Conservation (phyloP, 2,888 invertebrate genomes). For the Andrena marginata region DNA sequence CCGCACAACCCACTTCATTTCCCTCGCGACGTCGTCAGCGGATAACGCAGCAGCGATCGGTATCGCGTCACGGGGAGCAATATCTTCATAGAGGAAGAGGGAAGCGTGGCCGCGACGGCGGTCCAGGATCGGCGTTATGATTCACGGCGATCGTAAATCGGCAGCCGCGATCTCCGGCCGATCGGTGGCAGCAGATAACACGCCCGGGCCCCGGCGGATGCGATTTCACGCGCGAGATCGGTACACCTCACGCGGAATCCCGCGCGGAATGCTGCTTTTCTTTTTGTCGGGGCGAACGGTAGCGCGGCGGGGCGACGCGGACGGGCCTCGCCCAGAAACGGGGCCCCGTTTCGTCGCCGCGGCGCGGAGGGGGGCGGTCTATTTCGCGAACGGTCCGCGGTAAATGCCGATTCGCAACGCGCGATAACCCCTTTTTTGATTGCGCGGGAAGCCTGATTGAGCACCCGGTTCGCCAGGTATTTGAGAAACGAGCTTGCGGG, state of each 20-base stretch:
- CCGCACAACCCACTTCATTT: not conserved
- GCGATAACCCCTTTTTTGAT: slow-evolving; percentile 34
- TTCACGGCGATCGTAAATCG: slow-evolving; percentile 65
- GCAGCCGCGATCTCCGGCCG: slow-evolving; percentile 48
- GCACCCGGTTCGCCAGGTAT: slow-evolving; percentile 24
- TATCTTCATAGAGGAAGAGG: slow-evolving; percentile 49
- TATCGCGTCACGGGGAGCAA: slow-evolving; percentile 30
- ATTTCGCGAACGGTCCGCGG: slow-evolving; percentile 38
- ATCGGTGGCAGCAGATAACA: slow-evolving; percentile 63
- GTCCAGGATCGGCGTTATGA: slow-evolving; percentile 49
- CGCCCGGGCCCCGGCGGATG: slow-evolving; percentile 52
- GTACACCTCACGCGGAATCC: slow-evolving; percentile 67
- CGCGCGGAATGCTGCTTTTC: slow-evolving; percentile 68
- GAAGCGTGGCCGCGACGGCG: not conserved
- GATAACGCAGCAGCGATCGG: slow-evolving; percentile 16
- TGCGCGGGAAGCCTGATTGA: slow-evolving; percentile 22
- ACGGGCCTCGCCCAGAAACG: slow-evolving; percentile 66
- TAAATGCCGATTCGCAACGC: slow-evolving; percentile 40
- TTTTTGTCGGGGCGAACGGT: slow-evolving; percentile 45
- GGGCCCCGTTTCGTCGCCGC: not conserved
- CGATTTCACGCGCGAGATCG: slow-evolving; percentile 72
- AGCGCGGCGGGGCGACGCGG: slow-evolving; percentile 9
- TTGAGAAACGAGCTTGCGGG: slow-evolving; percentile 24
- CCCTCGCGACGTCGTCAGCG: not conserved
- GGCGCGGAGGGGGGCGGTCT: slow-evolving; percentile 1